Evolutionary conservation across 2,113 vertebrate genomes (phyloP), one percentile per base, ranked within the genome.

Genomic region (Willisornis vidua): DNA sequence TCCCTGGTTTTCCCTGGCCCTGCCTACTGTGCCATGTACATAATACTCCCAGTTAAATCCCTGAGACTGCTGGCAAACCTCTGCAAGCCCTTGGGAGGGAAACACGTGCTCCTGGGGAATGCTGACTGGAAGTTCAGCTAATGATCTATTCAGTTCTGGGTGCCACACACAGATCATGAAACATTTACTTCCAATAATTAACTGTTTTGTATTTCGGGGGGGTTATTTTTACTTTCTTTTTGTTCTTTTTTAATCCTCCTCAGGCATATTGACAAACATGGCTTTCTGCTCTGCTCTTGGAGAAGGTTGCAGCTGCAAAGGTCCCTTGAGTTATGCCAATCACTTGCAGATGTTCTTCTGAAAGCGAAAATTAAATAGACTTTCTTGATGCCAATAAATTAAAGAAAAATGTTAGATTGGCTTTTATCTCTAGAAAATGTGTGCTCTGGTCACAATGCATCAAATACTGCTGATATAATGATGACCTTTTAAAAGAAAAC

Each of bases 401-500:
- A 92, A 59, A 88, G 67, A 20, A 77, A 85, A 90, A 89, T 76
- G n/a, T 87, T 96, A 78, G 72, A 86, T 54, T 33, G 9, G 6
- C 22, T 31, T 71, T 94, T 95, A 95, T 97, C 95, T 94, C 80
- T 78, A 19, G 85, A 87, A 93, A 95, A 77, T 33, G 41, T 71
- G 74, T 73, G 43, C 46, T 46, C 37, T 90, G 72, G 90, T 91
- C 85, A 82, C 35, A 91, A 71, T 86, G 74, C 90, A 72, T 87
- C 90, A 86, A 95, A 88, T 67, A 54, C 43, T 77, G 39, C 58
- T 93, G 91, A 91, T 97, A 84, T 54, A 91, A 74, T 63, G 51
- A 85, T 97, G 97, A 97, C 96, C 96, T 97, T 97, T 97, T 85
- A 71, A 89, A 95, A 84, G 83, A 96, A 96, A 94, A 63, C 35